phyloP scores from a whole-genome alignment of 2,888 invertebrate species.

The Nymphalis polychloros region DNA sequence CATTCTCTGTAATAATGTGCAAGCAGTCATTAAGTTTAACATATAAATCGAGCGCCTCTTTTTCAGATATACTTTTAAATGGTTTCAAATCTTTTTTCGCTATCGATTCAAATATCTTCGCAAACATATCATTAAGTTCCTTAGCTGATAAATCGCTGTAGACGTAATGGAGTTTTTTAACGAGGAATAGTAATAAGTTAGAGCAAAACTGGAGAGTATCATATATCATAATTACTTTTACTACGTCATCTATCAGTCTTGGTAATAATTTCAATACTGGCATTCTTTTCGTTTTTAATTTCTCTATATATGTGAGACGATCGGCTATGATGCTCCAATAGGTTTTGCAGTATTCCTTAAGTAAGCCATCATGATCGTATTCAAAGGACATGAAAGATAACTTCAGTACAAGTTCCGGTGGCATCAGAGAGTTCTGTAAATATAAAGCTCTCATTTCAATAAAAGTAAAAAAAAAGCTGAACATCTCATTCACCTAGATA shows the following conservation, averaged over 20 bases:
- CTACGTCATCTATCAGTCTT: constrained; percentile 58
- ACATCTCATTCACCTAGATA: too few relatives aligned
- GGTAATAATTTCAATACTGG: constrained; percentile 57
- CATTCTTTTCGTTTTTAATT: constrained; percentile 50
- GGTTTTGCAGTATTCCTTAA: constrained; percentile 62
- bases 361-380: constrained; percentile 48
- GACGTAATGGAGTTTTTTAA: constrained; percentile 62
- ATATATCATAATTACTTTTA: constrained; percentile 58
- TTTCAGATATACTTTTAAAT: constrained; percentile 52
- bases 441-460: not conserved
- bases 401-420: constrained; percentile 64
- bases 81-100: constrained; percentile 49
- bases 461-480: too few relatives aligned
- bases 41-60: constrained; percentile 55
- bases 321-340: constrained; percentile 70
- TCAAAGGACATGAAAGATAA: constrained; percentile 70
- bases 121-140: constrained; percentile 51
- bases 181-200: constrained; percentile 53
- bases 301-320: constrained; percentile 61
- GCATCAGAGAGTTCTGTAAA: constrained; percentile 51
- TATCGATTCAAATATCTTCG: constrained; percentile 55
- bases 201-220: constrained; percentile 58
- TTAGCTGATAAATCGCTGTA: constrained; percentile 49
- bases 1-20: constrained; percentile 60
- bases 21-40: constrained; percentile 63